Base-by-base conservation (phyloP, 2,888 invertebrate species). In the Galeopsomyia nigrocyanea region DNA sequence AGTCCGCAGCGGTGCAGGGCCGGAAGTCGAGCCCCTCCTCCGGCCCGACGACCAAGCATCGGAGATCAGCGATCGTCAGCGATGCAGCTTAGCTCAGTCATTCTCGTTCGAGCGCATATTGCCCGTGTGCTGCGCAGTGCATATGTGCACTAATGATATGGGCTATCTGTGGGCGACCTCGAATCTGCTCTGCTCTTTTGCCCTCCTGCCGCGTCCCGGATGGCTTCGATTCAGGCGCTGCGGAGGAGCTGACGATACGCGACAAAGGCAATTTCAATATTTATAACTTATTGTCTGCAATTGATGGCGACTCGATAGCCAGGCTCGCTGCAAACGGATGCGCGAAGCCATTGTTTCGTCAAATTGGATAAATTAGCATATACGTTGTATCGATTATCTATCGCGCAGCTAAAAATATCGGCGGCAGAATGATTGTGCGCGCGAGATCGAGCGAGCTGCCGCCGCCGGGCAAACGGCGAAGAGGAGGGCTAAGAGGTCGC, bases 261-360 rank as follows among this genome's bases (percentile, higher is more conserved):
- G 78, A 39, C 39, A 39, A 39, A 39, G 13, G 10, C 39, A 77
- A 82, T 84, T 83, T 83, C 81, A 85, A 85, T 85, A 86, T 86
- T 85, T 85, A 84, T 84, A 83, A 84, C 82, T 83, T 85, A 84
- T 84, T 84, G 84, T 85, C 79, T 82, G 79, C 79, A 80, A 82
- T 81, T 82, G 81, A 79, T 79, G 79, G 78, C n/a, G n/a, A 77
- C 74, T 79, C 78, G 80, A 79, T 79, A 76, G 78, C 75, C n/a
- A n/a, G n/a, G n/a, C n/a, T n/a, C n/a, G 22, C 21, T 7, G 17
- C 17, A 7, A 0, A 50, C 51, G 63, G 58, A 26, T 47, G 51
- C 47, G 26, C 14, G 19, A 53, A 9, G 16, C 56, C 55, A 21
- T 55, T 55, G 22, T 55, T 55, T 14, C n/a, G 47, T 17, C 26